Conservation (phyloP, 2,797 vertebrate genomes). For the Neopelma chrysocephalum region DNA sequence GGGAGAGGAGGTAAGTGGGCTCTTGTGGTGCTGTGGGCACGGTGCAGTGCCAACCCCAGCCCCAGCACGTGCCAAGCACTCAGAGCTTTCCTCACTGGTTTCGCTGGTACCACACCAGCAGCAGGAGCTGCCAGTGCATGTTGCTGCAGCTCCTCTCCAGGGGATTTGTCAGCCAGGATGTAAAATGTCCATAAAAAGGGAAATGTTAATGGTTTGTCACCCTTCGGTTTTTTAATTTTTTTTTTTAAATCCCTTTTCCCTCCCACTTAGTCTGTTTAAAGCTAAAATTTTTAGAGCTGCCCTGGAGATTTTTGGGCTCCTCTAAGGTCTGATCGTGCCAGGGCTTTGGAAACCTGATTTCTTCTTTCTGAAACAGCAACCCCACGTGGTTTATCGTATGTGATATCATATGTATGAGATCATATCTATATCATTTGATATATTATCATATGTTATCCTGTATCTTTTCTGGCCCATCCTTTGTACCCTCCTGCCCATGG, state of each 20-base stretch:
- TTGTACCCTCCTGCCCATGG: not conserved
- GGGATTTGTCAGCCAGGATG: not conserved
- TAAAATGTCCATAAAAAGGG: not conserved
- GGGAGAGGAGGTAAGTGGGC: conserved; percentile 86
- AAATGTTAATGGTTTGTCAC: not conserved
- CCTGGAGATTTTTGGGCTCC: not conserved
- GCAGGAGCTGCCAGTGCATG: rapidly evolving
- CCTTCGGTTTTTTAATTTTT: no score
- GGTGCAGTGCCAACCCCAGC: rapidly evolving
- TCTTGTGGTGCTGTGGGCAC: not conserved
- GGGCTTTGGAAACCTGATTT: rapidly evolving
- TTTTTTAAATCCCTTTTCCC: rapidly evolving
- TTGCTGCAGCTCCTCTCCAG: not conserved
- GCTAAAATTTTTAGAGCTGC: not conserved
- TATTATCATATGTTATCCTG: not conserved
- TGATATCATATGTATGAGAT: not conserved
- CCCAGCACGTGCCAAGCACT: not conserved
- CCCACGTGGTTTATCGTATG: rapidly evolving
- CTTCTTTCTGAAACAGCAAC: not conserved
- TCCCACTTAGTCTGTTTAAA: not conserved
- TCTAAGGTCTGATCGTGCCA: not conserved
- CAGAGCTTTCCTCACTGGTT: not conserved
- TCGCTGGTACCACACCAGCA: not conserved
- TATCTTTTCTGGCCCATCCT: not conserved
- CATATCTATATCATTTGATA: not conserved